Percentiles rank a stretch among this genome's conserved stretches.
phyloP scores from a whole-genome alignment of 2,113 vertebrate genomes.

The Mirza zaza region DNA sequence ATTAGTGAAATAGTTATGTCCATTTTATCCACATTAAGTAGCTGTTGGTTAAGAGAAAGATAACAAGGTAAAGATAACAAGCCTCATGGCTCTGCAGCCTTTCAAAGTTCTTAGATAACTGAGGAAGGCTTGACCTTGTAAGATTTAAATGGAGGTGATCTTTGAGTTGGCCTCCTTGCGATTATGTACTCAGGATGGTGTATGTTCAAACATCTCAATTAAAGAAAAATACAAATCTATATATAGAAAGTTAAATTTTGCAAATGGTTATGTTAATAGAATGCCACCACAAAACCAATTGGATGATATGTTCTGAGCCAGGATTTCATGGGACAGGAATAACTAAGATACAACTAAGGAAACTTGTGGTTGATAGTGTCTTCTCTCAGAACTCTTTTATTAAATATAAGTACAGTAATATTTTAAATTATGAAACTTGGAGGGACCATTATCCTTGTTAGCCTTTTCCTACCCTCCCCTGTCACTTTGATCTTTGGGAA shows the following conservation, averaged over 20 bases:
- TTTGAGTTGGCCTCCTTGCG: neutral
- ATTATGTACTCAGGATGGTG: neutral
- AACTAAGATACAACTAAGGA: neutral
- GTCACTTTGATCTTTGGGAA: neutral
- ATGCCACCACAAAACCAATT: neutral
- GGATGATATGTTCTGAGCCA: neutral
- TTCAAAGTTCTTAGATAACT: neutral
- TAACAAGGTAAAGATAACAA: neutral
- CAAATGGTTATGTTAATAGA: neutral
- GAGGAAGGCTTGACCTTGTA: neutral
- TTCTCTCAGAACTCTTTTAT: neutral
- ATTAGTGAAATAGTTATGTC: neutral
- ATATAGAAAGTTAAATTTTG: neutral
- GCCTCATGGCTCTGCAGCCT: neutral
- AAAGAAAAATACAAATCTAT: neutral
- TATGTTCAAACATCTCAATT: neutral
- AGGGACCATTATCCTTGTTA: neutral
- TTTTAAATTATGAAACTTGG: neutral
- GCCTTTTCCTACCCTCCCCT: neutral
- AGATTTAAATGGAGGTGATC: neutral
- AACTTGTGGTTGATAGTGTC: neutral
- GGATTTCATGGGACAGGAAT: neutral
- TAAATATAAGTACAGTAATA: neutral
- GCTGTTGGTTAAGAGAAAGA: neutral
- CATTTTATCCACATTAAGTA: neutral